Conservation (phyloP, 2,888 invertebrate genomes). For the Loripinus fragilis region DNA sequence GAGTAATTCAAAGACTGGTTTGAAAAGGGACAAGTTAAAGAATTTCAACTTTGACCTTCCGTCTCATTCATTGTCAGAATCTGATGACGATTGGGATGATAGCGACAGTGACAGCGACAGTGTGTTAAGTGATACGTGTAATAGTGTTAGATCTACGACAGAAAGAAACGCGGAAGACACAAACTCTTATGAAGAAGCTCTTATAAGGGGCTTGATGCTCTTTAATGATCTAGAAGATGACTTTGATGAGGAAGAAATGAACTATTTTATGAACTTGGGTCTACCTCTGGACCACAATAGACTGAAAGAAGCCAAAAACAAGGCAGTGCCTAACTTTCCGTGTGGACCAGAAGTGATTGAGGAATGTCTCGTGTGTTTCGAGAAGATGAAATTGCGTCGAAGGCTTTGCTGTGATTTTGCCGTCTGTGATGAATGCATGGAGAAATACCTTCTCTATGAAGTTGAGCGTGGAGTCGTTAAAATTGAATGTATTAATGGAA, state of each 20-base stretch:
- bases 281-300: neutral
- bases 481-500: conserved; percentile 79
- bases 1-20: too few relatives aligned
- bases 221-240: neutral
- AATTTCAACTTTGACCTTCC: too few relatives aligned
- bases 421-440: conserved; percentile 81
- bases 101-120: too few relatives aligned
- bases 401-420: conserved; percentile 81
- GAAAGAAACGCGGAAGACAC: neutral
- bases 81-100: too few relatives aligned
- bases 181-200: neutral
- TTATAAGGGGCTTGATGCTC: neutral
- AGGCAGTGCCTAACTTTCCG: conserved; percentile 48
- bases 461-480: conserved; percentile 78
- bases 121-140: too few relatives aligned
- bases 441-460: conserved; percentile 74
- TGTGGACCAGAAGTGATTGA: conserved; percentile 44
- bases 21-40: too few relatives aligned
- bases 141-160: neutral
- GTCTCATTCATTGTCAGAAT: too few relatives aligned
- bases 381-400: conserved; percentile 64
- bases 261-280: conserved; percentile 2
- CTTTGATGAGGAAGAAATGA: neutral
- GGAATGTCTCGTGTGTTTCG: conserved; percentile 81
- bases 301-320: neutral